Percentiles rank a stretch among this genome's conserved stretches.
These are phyloP conservation scores for Hydrotaea diabolus DNA, from an alignment of 2,888 invertebrate genomes.

Conservation along the genomic window DNA sequence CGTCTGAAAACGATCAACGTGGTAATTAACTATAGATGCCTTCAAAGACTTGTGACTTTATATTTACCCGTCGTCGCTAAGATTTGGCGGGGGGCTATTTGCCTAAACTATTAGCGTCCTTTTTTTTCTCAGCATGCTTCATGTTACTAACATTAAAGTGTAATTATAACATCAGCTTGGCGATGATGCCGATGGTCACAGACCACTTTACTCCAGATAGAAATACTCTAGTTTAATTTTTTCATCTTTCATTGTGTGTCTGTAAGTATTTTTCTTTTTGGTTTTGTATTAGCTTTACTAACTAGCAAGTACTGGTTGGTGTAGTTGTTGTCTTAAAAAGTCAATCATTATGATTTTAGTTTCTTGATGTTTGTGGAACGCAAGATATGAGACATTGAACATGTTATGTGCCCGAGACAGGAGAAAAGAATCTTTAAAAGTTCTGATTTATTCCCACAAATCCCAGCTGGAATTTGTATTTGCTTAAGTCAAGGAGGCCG, in stretches of 20 bases:
- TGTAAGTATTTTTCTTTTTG: not conserved
- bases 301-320: conserved; percentile 14
- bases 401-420: too few relatives aligned
- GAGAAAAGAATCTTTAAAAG: too few relatives aligned
- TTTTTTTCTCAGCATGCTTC: conserved; percentile 29
- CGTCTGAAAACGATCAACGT: not conserved
- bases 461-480: too few relatives aligned
- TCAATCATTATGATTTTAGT: conserved; percentile 9
- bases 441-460: too few relatives aligned
- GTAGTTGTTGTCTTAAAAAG: not conserved
- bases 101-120: conserved; percentile 53
- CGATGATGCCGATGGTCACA: not conserved
- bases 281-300: conserved; percentile 14
- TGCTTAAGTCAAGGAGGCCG: too few relatives aligned
- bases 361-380: not conserved
- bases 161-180: conserved; percentile 36
- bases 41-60: not conserved
- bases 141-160: conserved; percentile 3
- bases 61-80: not conserved
- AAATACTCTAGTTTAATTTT: conserved; percentile 8
- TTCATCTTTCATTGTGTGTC: not conserved
- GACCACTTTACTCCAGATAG: conserved; percentile 13
- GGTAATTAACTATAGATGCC: not conserved
- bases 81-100: conserved; percentile 40
- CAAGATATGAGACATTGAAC: conserved; percentile 5